Evolutionary conservation across 1,140 invertebrate genomes (phyloP).

Genomic region (Aporrectodea caliginosa): DNA sequence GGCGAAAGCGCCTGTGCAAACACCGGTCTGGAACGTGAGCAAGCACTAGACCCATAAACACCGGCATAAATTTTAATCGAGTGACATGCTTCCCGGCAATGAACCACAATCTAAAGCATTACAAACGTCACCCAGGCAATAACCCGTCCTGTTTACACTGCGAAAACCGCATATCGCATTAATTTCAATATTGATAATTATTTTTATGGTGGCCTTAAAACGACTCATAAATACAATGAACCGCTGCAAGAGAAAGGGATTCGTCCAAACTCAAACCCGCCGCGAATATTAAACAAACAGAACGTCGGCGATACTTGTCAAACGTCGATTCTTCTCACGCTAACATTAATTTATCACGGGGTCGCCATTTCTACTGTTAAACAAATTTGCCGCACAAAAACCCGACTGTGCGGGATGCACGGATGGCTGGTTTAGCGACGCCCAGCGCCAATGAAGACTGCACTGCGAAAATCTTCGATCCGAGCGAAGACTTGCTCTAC

Average conservation of each 20-base stretch:
- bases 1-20: not conserved
- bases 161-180: not conserved
- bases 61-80: not conserved
- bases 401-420: too few species aligned
- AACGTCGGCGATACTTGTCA: not conserved
- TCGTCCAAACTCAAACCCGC: not conserved
- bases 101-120: not conserved
- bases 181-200: conserved; percentile 1
- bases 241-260: not conserved
- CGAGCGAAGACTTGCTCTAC: too few species aligned
- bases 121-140: not conserved
- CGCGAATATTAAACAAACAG: not conserved
- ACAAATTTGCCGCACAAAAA: not conserved
- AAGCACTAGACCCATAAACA: not conserved
- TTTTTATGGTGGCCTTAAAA: not conserved
- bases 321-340: not conserved
- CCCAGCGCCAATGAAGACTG: not conserved
- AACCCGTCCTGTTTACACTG: not conserved
- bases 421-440: too few species aligned
- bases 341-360: not conserved
- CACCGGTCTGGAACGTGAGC: not conserved
- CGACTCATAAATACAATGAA: too few species aligned
- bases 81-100: not conserved
- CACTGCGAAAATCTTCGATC: not conserved
- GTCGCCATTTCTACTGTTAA: not conserved